phyloP scores from a whole-genome alignment of 2,797 vertebrate species.

The Neosilurus mollespiculum region DNA sequence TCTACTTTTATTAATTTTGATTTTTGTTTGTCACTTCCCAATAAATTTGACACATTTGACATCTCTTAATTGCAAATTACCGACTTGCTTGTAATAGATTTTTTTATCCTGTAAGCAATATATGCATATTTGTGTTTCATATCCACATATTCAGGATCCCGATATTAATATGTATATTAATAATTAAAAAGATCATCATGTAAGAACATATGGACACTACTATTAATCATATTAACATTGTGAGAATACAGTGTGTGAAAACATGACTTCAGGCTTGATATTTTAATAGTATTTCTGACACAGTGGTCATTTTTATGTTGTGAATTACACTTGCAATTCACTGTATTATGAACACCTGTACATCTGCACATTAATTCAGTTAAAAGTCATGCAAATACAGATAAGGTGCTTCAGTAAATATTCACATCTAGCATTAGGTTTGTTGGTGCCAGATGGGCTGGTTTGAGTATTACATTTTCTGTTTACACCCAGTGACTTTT shows the following conservation, averaged over 20 bases:
- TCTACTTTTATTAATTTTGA: conserved; percentile 8
- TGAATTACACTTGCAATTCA: not conserved
- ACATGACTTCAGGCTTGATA: not conserved
- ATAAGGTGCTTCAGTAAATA: too few species aligned
- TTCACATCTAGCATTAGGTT: too few species aligned
- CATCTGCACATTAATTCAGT: too few species aligned
- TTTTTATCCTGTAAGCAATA: conserved; percentile 10
- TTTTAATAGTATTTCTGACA: not conserved
- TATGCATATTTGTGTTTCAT: too few species aligned
- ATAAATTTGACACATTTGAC: not conserved
- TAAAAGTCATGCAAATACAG: too few species aligned
- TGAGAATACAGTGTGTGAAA: not conserved
- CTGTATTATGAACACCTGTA: too few species aligned
- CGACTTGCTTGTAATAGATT: not conserved
- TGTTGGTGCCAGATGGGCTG: too few species aligned
- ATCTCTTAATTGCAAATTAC: not conserved
- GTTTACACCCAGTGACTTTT: too few species aligned
- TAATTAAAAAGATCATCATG: too few species aligned
- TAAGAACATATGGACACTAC: too few species aligned
- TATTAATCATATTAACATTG: not conserved
- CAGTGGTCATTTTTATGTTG: not conserved
- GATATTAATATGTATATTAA: too few species aligned
- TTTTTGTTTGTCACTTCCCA: not conserved
- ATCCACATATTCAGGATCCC: not conserved
- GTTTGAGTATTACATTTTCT: too few species aligned